Evolutionary conservation across 1,140 invertebrate species (phyloP), one percentile per base, ranked within the genome.

Genomic region (Dinoponera quadriceps): DNA sequence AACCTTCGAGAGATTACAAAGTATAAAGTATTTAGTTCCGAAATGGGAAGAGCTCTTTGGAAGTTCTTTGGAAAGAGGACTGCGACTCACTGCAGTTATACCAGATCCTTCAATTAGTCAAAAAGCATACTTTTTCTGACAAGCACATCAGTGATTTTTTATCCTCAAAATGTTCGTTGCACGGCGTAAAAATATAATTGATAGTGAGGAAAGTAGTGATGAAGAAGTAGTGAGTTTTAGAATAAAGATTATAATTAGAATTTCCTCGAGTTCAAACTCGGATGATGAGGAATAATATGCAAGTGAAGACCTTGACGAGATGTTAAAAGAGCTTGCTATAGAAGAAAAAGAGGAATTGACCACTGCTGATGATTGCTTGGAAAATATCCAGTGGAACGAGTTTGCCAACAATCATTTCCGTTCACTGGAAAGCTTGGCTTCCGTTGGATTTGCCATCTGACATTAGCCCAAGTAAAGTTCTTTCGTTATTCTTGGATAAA

Each of bases 381-480:
- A 83, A 22, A 49, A 83, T 77, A 77, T 77, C 33, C 82, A 54
- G 65, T 83, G 82, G 51, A 83, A 77, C 7, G 55, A 83, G 0
- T 68, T 83, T 16, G 27, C 72, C 48, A 77, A 77, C 49, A 77
- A 49, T 74, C 69, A 66, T 83, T 83, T 74, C 0, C 48, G 44
- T 73, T 83, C 55, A 83, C 62, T 27, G 81, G 71, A 68, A 83
- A 83, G 68, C 66, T 60, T 69, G 71, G 81, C 51, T 68, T 83
- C 33, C 75, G 0, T n/a, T 83, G 57, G 62, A 83, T 51, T 59
- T 83, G 25, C 81, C 71, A 9, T 68, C 62, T n/a, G 33, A 75
- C 22, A 83, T 83, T 83, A 73, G 29, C 1, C 29, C 81, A 55
- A 55, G 69, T 74, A 62, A 74, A 83, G 71, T 83, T 0, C 18